Conservation (phyloP, 2,113 vertebrate genomes). For the Psilopogon haemacephalus region DNA sequence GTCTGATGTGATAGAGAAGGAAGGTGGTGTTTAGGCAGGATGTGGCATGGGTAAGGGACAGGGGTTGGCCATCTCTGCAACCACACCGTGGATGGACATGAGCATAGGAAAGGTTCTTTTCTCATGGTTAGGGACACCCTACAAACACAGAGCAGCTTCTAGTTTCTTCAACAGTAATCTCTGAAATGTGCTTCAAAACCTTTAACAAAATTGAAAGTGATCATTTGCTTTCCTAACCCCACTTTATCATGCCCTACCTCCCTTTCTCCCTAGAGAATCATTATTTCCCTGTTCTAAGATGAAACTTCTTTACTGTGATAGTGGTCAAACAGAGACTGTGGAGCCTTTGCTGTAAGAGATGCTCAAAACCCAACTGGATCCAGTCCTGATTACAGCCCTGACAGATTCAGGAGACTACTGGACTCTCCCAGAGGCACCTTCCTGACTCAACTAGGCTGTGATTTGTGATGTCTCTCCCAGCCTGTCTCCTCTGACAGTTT, state of each 20-base stretch:
- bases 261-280: background rate
- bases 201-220: background rate
- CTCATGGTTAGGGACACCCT: background rate
- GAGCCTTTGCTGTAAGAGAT: background rate
- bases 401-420: background rate
- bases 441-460: background rate
- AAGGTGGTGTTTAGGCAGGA: background rate
- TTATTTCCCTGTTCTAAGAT: background rate
- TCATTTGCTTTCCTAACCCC: background rate
- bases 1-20: background rate
- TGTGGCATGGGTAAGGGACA: background rate
- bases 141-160: background rate
- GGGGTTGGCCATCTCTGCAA: background rate
- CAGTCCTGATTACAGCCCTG: background rate
- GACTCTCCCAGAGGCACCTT: background rate
- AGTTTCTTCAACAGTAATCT: background rate
- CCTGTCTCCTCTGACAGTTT: background rate
- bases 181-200: background rate
- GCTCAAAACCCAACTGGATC: background rate
- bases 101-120: background rate
- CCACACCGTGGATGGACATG: background rate
- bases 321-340: background rate
- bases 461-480: background rate
- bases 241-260: background rate
- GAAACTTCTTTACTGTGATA: background rate